These are phyloP conservation scores for Lamellibrachia satsuma DNA, from an alignment of 2,888 invertebrate genomes.

Conservation along the genomic window DNA sequence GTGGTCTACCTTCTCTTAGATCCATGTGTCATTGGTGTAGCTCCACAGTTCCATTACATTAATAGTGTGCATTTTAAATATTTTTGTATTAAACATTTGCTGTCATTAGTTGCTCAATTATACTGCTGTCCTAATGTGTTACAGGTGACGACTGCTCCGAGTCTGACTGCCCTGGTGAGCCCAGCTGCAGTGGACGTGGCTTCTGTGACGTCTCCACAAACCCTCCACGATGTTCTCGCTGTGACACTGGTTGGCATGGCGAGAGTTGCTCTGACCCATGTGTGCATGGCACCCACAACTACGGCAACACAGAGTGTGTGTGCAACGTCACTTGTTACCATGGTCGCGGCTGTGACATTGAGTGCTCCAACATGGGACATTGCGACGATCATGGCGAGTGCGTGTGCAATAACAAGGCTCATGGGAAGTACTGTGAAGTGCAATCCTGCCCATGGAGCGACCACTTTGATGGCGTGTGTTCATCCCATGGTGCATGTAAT, in stretches of 20 bases:
- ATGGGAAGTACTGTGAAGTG: constrained; percentile 47
- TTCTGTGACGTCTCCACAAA: constrained; percentile 45
- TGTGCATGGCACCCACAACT: constrained; percentile 43
- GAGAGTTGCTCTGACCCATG: constrained; percentile 49
- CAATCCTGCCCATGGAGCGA: background rate
- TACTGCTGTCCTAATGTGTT: background rate
- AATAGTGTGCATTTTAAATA: constrained; percentile 32
- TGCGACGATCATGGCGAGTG: constrained; percentile 45
- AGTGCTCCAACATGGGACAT: constrained; percentile 48
- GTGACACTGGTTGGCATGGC: constrained; percentile 49
- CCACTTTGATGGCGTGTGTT: constrained; percentile 45
- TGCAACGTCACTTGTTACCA: constrained; percentile 51
- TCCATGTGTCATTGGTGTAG: too few relatives aligned
- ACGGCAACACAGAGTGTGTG: constrained; percentile 41
- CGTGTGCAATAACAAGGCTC: constrained; percentile 47
- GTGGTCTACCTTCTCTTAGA: too few relatives aligned
- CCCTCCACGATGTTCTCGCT: constrained; percentile 49
- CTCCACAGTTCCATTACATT: too few relatives aligned
- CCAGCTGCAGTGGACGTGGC: constrained; percentile 48
- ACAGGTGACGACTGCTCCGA: constrained; percentile 45
- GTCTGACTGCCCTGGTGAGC: constrained; percentile 51
- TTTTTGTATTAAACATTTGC: constrained; percentile 47
- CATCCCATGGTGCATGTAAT: constrained; percentile 52
- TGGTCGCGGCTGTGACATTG: constrained; percentile 50
- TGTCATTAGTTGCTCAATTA: constrained; percentile 34